These are phyloP conservation scores for Lithophane semibrunnea DNA, from an alignment of 2,888 invertebrate species.

Conservation along the genomic window DNA sequence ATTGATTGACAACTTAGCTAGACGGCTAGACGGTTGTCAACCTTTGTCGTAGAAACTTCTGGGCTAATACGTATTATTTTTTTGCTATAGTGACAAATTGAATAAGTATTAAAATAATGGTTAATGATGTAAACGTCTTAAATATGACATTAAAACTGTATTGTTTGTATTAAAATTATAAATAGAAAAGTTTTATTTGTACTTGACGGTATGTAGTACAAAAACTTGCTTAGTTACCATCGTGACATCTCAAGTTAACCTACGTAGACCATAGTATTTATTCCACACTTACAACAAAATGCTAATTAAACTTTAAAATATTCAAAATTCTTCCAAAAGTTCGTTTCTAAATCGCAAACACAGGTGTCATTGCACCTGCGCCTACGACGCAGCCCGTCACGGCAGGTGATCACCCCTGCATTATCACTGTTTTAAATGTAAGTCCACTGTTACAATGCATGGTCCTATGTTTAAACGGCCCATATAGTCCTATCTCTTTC, in stretches of 20 bases:
- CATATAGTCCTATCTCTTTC: conserved; percentile 32
- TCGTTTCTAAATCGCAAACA: conserved; percentile 63
- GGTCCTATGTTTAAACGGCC: not conserved
- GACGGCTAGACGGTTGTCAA: conserved; percentile 8
- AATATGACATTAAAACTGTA: conserved; percentile 24
- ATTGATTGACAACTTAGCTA: conserved; percentile 14
- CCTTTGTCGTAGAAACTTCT: conserved; percentile 4
- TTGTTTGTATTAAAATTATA: conserved; percentile 27
- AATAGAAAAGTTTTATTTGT: conserved; percentile 23
- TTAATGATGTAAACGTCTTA: not conserved
- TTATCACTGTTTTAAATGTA: conserved; percentile 36
- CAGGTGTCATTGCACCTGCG: conserved; percentile 81
- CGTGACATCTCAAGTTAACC: not conserved
- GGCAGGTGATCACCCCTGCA: conserved; percentile 82
- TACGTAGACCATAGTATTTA: not conserved
- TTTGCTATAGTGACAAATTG: not conserved
- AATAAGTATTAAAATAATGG: not conserved
- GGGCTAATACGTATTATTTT: no score
- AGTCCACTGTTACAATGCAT: conserved; percentile 5
- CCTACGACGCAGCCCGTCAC: conserved; percentile 70
- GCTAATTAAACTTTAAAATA: conserved; percentile 3
- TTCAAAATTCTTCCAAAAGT: conserved; percentile 50
- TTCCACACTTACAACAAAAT: not conserved
- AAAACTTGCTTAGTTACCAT: conserved; percentile 16
- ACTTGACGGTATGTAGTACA: not conserved